Evolutionary conservation across 1,140 invertebrate genomes (phyloP), one percentile per base, ranked within the genome.

Genomic region (Diachasma alloeum): DNA sequence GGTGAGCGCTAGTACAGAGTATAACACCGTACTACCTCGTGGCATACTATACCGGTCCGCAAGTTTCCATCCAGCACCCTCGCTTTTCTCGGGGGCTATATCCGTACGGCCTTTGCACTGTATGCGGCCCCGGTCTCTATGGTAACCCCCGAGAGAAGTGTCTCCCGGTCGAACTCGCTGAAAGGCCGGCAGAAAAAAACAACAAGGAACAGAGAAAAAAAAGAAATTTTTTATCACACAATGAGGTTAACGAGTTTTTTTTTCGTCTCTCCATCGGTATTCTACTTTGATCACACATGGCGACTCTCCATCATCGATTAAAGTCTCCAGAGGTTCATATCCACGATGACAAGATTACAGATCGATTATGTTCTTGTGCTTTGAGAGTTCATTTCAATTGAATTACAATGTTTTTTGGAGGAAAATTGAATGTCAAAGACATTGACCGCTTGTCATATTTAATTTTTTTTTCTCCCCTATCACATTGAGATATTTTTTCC

Each of bases 71-170:
- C 22, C 13, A 66, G 63, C 63, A 66, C 63, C 63, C 63, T 66
- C 63, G 63, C 26, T 66, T 66, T 66, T 66, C 63, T 36, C 26
- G 24, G 22, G 31, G 31, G 31, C 63, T 66, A 66, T 66, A 66
- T 66, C 63, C 24, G 63, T 66, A 66, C 63, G 24, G 63, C 63
- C 63, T 36, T n/a, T 66, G 63, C 22, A 66, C 63, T 31, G 63
- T 66, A 11, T 36, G 26, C 63, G 13, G 56, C 56, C 24, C 26
- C 46, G 39, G 74, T 75, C 74, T 75, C 74, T 75, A 75, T 75
- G 74, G 74, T 68, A 75, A 75, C 74, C 74, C 74, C 74, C 31
- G 74, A 75, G 67, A 68, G 17, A 44, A 46, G 74, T 75, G 59
- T 74, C 74, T 75, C 66, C 66, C 66, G 66, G 59, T 69, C 44